Evolutionary conservation across 2,113 vertebrate genomes (phyloP).

Genomic region (Triplophysa siluroides): DNA sequence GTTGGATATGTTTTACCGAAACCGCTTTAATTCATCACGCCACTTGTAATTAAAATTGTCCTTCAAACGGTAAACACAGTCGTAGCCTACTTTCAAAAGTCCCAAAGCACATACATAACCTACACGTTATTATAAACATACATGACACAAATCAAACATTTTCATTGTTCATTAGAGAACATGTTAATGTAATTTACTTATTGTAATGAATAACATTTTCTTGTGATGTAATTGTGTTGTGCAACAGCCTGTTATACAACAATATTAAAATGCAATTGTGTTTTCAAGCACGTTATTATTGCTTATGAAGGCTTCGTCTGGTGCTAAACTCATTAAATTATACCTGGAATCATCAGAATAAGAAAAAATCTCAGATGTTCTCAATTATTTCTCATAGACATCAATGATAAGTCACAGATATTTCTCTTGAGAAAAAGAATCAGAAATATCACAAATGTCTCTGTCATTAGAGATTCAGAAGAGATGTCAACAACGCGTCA

Average conservation of each 20-base stretch:
- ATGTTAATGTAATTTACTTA: background rate
- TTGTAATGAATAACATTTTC: background rate
- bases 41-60: conserved; percentile 22
- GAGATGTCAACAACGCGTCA: too few species aligned
- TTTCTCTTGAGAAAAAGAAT: too few species aligned
- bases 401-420: too few species aligned
- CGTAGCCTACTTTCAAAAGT: conserved; percentile 25
- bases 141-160: background rate
- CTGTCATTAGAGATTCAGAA: too few species aligned
- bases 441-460: too few species aligned
- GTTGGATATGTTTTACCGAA: background rate
- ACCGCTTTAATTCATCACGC: background rate
- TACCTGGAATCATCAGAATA: too few species aligned
- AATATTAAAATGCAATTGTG: background rate
- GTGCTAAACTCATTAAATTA: too few species aligned
- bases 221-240: background rate
- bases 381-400: too few species aligned
- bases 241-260: background rate
- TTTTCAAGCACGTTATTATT: background rate
- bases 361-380: too few species aligned
- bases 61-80: conserved; percentile 2
- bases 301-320: too few species aligned
- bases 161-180: too few species aligned
- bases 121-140: background rate
- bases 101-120: conserved; percentile 9